phyloP scores from a whole-genome alignment of 2,888 invertebrate genomes.

The Acronicta leporina region DNA sequence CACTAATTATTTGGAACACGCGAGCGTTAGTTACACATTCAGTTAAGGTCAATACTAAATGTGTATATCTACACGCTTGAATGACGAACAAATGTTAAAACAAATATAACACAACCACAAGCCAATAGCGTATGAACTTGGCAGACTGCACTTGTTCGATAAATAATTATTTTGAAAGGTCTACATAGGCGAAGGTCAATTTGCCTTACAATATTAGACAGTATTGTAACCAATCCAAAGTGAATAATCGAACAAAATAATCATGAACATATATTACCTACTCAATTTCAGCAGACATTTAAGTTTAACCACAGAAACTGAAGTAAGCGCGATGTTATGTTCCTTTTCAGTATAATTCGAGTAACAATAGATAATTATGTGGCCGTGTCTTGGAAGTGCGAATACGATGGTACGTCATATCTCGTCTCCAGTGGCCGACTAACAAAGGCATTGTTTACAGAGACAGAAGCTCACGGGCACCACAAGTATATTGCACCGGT shows the following conservation, averaged over 20 bases:
- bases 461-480: constrained; percentile 49
- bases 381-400: constrained; percentile 53
- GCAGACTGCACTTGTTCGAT: constrained; percentile 51
- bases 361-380: constrained; percentile 50
- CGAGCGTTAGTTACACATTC: constrained; percentile 33
- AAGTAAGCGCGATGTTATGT: constrained; percentile 15
- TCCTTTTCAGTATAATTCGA: constrained; percentile 44
- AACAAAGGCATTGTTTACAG: constrained; percentile 79
- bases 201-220: constrained; percentile 9
- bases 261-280: too few relatives aligned
- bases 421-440: constrained; percentile 58
- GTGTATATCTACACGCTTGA: constrained; percentile 34
- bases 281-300: neutral
- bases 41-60: constrained; percentile 48
- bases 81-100: constrained; percentile 49
- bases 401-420: constrained; percentile 63
- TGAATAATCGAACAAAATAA: neutral
- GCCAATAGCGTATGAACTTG: constrained; percentile 61
- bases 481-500: constrained; percentile 43
- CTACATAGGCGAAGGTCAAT: constrained; percentile 34
- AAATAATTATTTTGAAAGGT: constrained; percentile 48
- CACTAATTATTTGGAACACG: constrained; percentile 46
- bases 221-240: constrained; percentile 3
- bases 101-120: constrained; percentile 55
- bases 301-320: neutral